phyloP scores from a whole-genome alignment of 2,113 vertebrate genomes.

The Ictalurus furcatus region DNA sequence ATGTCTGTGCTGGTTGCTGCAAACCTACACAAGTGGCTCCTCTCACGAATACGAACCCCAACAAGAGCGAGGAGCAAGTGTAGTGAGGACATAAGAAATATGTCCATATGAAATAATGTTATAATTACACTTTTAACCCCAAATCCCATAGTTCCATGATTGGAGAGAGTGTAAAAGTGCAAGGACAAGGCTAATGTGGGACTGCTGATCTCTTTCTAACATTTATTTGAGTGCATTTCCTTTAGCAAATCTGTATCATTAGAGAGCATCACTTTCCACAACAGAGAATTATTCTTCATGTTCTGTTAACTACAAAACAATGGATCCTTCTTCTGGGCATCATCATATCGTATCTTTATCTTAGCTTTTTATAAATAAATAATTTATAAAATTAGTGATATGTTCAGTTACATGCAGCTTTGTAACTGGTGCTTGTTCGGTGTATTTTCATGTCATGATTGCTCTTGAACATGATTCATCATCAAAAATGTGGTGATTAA shows the following conservation, averaged over 20 bases:
- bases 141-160: neutral
- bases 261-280: neutral
- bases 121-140: neutral
- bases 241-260: neutral
- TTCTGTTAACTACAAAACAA: neutral
- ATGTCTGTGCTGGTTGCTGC: constrained; percentile 73
- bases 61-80: constrained; percentile 72
- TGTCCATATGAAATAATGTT: neutral
- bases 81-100: constrained; percentile 28
- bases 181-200: neutral
- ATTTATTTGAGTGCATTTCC: neutral
- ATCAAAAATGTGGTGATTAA: neutral
- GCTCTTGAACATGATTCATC: neutral
- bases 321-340: neutral
- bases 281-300: neutral
- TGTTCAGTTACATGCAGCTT: neutral
- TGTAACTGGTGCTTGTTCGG: neutral
- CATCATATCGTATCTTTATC: neutral
- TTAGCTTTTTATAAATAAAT: too few relatives aligned
- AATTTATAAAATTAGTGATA: neutral
- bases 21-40: constrained; percentile 67
- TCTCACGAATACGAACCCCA: constrained; percentile 55
- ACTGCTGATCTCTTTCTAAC: neutral
- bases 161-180: neutral
- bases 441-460: neutral